phyloP scores from a whole-genome alignment of 2,113 vertebrate species.

The Pollimyrus isidori region DNA sequence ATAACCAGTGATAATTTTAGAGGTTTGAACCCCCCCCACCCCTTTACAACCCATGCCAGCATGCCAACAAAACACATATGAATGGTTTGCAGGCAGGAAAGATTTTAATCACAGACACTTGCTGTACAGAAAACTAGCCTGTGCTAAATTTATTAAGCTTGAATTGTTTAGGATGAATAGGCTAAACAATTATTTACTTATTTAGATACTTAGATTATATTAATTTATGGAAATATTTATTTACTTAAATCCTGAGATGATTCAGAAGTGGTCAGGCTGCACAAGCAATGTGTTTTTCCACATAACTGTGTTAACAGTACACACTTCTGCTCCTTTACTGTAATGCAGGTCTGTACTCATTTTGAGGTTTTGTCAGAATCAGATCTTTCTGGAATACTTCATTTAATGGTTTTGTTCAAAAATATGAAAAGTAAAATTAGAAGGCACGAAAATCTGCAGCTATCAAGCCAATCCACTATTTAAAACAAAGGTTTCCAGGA shows the following conservation, averaged over 20 bases:
- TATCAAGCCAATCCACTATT: conserved; percentile 33
- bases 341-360: background rate
- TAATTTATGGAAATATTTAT: background rate
- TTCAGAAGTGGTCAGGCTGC: background rate
- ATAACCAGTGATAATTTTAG: conserved; percentile 36
- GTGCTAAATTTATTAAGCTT: conserved; percentile 36
- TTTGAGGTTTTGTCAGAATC: background rate
- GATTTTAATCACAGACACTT: conserved; percentile 59
- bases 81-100: conserved; percentile 46
- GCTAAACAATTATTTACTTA: conserved; percentile 22
- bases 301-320: background rate
- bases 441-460: conserved; percentile 34
- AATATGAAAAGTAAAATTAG: conserved; percentile 37
- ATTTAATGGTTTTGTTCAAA: conserved; percentile 35
- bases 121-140: conserved; percentile 44
- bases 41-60: conserved; percentile 45
- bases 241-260: too few species aligned
- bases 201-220: background rate
- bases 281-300: background rate
- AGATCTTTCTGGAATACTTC: background rate
- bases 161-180: conserved; percentile 36
- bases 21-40: conserved; percentile 37
- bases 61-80: conserved; percentile 50
- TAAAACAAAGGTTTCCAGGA: conserved; percentile 29
- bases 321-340: background rate